Evolutionary conservation across 2,888 invertebrate species (phyloP).

Genomic region (Linnaemya tessellans): DNA sequence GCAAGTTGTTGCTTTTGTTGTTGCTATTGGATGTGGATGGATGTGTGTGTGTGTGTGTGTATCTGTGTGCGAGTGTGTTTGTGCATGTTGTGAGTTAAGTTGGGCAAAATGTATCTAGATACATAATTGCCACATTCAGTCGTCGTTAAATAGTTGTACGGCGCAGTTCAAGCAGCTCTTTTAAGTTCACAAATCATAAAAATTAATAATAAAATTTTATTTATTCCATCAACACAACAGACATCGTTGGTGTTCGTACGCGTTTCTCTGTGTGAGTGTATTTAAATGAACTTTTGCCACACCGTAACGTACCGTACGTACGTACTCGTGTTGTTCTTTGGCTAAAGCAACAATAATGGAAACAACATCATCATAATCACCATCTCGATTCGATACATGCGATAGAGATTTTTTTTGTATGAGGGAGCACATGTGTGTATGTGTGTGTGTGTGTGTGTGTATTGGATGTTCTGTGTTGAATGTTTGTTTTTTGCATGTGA

Average conservation of each 20-base stretch:
- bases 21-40: conserved; percentile 27
- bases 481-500: conserved; percentile 39
- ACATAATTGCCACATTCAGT: conserved; percentile 83
- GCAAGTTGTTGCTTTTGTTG: conserved; percentile 30
- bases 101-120: conserved; percentile 83
- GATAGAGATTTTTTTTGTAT: conserved; percentile 34
- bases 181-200: conserved; percentile 72
- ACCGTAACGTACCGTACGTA: no score
- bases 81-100: conserved; percentile 70
- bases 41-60: conserved; percentile 27
- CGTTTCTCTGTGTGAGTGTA: conserved; percentile 3
- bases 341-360: conserved; percentile 44
- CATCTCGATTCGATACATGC: conserved; percentile 48
- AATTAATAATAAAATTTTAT: conserved; percentile 69
- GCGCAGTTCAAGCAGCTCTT: conserved; percentile 79
- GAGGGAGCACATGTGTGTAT: not conserved
- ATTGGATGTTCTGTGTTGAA: conserved; percentile 32
- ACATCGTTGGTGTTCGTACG: conserved; percentile 55
- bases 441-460: conserved; percentile 1
- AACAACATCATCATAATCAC: conserved; percentile 43
- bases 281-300: conserved; percentile 43
- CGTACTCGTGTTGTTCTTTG: conserved; percentile 36
- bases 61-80: conserved; percentile 25
- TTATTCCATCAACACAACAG: conserved; percentile 53
- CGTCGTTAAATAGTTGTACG: conserved; percentile 83